These are phyloP conservation scores for Zaprionus camerounensis DNA, from an alignment of 1,140 invertebrate species.

Conservation along the genomic window DNA sequence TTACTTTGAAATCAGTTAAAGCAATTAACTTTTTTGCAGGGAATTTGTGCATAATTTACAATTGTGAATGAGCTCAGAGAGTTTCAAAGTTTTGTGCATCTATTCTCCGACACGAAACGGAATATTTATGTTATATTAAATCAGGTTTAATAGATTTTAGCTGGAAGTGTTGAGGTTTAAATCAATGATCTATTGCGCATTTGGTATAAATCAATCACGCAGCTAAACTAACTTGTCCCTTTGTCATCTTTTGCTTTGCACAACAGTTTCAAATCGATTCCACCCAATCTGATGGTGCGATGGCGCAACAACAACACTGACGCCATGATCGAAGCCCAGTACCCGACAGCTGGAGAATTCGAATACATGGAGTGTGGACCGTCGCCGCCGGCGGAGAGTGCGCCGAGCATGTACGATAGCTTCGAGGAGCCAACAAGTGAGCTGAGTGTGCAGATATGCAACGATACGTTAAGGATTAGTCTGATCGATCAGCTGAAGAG, in stretches of 20 bases:
- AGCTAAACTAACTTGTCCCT: not conserved
- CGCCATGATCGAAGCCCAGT: slow-evolving; percentile 87
- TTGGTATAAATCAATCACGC: not conserved
- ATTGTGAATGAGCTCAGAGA: slow-evolving; percentile 1
- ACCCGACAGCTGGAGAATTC: slow-evolving; percentile 88
- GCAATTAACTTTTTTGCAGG: not conserved
- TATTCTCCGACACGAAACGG: not conserved
- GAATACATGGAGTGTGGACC: slow-evolving; percentile 90
- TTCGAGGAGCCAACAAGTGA: slow-evolving; percentile 89
- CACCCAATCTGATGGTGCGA: slow-evolving; percentile 84
- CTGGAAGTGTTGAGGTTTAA: too few relatives aligned
- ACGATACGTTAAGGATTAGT: slow-evolving; percentile 89
- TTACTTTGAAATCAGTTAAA: not conserved
- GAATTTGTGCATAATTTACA: not conserved
- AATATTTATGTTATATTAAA: not conserved
- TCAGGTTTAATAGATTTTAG: not conserved
- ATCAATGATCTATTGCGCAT: too few relatives aligned
- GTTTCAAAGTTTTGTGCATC: not conserved
- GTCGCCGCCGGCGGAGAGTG: slow-evolving; percentile 89
- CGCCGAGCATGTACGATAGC: slow-evolving; percentile 89
- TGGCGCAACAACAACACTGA: slow-evolving; percentile 85
- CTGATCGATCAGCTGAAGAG: slow-evolving; percentile 89
- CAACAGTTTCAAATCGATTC: slow-evolving; percentile 83
- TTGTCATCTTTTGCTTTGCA: not conserved
- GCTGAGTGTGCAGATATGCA: slow-evolving; percentile 89